Conservation (phyloP, 2,888 invertebrate genomes). For the Coleophora deauratella region DNA sequence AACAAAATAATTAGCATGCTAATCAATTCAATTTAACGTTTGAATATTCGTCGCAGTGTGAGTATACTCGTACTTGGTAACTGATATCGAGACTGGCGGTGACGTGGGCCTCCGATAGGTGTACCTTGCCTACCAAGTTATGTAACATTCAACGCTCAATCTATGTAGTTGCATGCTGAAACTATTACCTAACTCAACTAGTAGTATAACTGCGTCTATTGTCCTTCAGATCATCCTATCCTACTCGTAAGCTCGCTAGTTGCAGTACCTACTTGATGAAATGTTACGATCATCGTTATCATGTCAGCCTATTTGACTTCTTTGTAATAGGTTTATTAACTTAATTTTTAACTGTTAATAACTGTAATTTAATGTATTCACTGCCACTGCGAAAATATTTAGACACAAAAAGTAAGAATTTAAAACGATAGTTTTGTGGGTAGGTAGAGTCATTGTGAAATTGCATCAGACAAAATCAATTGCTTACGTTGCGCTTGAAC, state of each 20-base stretch:
- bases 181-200: conserved; percentile 26
- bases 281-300: too few relatives aligned
- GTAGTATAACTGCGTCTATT: conserved; percentile 7
- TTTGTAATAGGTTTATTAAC: too few relatives aligned
- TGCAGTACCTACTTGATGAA: too few relatives aligned
- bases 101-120: conserved; percentile 27
- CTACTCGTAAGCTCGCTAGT: too few relatives aligned
- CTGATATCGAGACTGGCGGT: conserved; percentile 15
- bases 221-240: neutral
- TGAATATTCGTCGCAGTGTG: neutral
- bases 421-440: too few relatives aligned
- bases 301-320: too few relatives aligned
- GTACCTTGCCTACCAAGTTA: conserved; percentile 19
- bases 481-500: neutral
- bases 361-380: too few relatives aligned
- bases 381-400: too few relatives aligned
- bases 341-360: too few relatives aligned
- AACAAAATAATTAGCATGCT: too few relatives aligned
- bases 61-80: neutral
- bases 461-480: neutral
- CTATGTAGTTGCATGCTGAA: conserved; percentile 23
- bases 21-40: too few relatives aligned
- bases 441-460: neutral
- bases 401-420: too few relatives aligned
- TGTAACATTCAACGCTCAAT: conserved; percentile 23